Conservation (phyloP, 2,797 vertebrate species). For the Cossypha polioptera region DNA sequence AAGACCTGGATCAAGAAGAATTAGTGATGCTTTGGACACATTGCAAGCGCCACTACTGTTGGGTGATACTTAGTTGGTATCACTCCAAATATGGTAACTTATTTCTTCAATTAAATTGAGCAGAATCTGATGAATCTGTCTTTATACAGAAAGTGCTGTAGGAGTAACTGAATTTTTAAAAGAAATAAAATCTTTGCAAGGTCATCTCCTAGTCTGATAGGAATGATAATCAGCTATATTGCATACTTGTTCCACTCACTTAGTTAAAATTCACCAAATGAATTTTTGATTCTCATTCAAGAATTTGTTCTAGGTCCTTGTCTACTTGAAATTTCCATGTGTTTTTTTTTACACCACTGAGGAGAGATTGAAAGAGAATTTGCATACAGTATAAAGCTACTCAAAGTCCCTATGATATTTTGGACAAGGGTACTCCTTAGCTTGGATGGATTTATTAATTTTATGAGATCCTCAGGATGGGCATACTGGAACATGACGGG, state of each 20-base stretch:
- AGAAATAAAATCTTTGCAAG: not conserved
- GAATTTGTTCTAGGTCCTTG: not conserved
- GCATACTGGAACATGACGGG: not conserved
- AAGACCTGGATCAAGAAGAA: not conserved
- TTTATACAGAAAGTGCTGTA: not conserved
- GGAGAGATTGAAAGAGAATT: not conserved
- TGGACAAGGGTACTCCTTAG: not conserved
- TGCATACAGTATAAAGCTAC: fast-evolving
- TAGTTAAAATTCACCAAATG: not conserved
- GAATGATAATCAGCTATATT: not conserved
- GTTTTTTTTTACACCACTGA: not conserved
- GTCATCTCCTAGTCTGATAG: not conserved
- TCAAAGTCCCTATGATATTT: not conserved
- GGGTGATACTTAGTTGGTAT: not conserved
- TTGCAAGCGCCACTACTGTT: not conserved
- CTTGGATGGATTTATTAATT: not conserved
- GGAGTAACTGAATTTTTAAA: not conserved
- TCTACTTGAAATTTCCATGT: not conserved
- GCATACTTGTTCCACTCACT: not conserved
- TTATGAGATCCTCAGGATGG: fast-evolving
- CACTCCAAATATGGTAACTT: not conserved
- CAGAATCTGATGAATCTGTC: not conserved
- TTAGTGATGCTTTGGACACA: not conserved
- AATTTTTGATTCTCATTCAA: not conserved
- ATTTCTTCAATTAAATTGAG: not conserved